These are phyloP conservation scores for Calyptommatus sinebrachiatus DNA, from an alignment of 2,113 vertebrate genomes.

Conservation along the genomic window DNA sequence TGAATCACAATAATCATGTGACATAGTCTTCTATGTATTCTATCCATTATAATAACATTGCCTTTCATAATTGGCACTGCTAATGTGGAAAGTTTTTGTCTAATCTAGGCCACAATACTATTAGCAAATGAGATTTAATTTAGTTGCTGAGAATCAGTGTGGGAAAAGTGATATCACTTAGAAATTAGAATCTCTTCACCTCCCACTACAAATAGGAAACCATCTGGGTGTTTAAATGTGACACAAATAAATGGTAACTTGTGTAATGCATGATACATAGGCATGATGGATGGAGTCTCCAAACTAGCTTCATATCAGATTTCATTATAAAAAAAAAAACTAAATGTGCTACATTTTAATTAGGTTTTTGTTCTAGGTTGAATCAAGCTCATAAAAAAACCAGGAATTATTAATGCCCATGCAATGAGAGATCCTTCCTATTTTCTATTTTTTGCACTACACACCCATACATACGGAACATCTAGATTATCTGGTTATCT, in stretches of 20 bases:
- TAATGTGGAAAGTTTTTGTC: slow-evolving; percentile 39
- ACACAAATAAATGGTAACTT: slow-evolving; percentile 11
- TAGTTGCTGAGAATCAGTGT: slow-evolving; percentile 35
- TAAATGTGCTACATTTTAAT: neutral
- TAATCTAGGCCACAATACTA: slow-evolving; percentile 51
- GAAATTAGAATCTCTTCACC: slow-evolving; percentile 41
- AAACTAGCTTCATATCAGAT: slow-evolving; percentile 41
- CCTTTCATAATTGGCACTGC: slow-evolving; percentile 35
- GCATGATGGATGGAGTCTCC: slow-evolving; percentile 38
- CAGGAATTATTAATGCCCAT: neutral
- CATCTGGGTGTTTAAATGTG: slow-evolving; percentile 10
- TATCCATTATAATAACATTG: slow-evolving; percentile 21
- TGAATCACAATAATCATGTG: slow-evolving; percentile 23
- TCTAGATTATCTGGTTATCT: too few relatives aligned
- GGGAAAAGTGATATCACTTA: slow-evolving; percentile 32
- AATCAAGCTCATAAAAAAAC: neutral
- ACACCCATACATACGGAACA: too few relatives aligned
- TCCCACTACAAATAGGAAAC: slow-evolving; percentile 9
- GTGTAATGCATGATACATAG: slow-evolving; percentile 41
- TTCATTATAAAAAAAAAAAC: slow-evolving; percentile 1
- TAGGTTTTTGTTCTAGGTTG: slow-evolving; percentile 5
- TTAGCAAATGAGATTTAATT: slow-evolving; percentile 51
- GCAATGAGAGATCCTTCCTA: too few relatives aligned
- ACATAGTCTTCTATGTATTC: neutral
- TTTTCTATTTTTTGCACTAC: too few relatives aligned